Evolutionary conservation across 23 tunicate genomes (phyloP).

Genomic region (Diplosoma virens): DNA sequence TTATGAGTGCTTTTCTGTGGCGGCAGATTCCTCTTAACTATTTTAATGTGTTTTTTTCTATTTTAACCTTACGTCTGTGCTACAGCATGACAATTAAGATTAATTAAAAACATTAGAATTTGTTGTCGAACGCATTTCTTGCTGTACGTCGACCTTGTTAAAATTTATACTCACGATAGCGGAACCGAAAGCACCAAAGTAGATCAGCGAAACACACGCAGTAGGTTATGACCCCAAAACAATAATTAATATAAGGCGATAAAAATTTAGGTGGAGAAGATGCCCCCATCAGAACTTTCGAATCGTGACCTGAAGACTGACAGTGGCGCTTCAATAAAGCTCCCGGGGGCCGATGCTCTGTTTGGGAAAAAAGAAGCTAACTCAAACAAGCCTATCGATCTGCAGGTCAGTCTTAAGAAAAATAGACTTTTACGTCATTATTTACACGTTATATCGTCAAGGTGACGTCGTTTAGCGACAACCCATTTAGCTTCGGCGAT

Average conservation of each 20-base stretch:
- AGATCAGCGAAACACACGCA: too few species aligned
- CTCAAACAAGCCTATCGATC: slow-evolving; percentile 54
- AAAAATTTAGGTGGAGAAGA: slow-evolving; percentile 80
- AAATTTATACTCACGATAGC: too few species aligned
- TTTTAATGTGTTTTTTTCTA: too few species aligned
- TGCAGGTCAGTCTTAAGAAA: slow-evolving; percentile 77
- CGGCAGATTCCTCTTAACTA: too few species aligned
- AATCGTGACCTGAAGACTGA: slow-evolving; percentile 35
- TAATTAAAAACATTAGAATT: too few species aligned
- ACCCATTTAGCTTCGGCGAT: slow-evolving; percentile 91
- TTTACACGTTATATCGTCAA: not conserved
- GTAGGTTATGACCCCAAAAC: too few species aligned
- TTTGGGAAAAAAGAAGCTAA: slow-evolving; percentile 76
- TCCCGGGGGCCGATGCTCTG: slow-evolving; percentile 50
- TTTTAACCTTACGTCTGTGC: too few species aligned
- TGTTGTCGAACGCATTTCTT: not conserved
- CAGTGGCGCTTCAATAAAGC: slow-evolving; percentile 68
- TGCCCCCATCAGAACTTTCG: slow-evolving; percentile 35
- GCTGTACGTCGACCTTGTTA: too few species aligned
- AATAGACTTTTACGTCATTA: not conserved
- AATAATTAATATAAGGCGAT: too few species aligned
- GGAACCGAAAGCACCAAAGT: too few species aligned
- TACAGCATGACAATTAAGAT: too few species aligned
- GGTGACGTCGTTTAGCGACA: slow-evolving; percentile 86
- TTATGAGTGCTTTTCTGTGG: too few species aligned